Evolutionary conservation across 1,140 invertebrate species (phyloP), one percentile per base, ranked within the genome.

Genomic region (Triops longicaudatus): DNA sequence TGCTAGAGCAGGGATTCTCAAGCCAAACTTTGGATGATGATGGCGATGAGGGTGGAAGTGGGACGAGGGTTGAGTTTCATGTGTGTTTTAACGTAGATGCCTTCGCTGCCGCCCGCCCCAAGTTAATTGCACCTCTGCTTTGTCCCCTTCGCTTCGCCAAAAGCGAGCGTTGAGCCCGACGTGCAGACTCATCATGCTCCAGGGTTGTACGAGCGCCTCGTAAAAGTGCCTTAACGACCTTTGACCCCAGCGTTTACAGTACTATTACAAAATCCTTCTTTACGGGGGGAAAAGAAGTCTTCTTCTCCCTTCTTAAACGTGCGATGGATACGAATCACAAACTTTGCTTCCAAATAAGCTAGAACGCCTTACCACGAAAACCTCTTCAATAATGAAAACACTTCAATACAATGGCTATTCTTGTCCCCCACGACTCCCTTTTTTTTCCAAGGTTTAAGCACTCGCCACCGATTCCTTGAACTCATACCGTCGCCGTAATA

Each of bases 161-260:
- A 22, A 22, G 50, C 50, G 10, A 63, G 50, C 50, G 14, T 9
- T 22, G 9, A 14, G 50, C 50, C 22, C 22, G 50, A 63, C 50
- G 50, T 63, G 50, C 50, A 17, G 50, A 63, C 50, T 63, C 50
- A 63, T 63, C 50, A 63, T 63, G 50, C 50, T 63, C 50, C 50
- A 17, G 14, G 50, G 50, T 63, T 63, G 50, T 63, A 63, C 50
- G 50, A 63, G 50, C 50, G 50, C 50, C 50, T 63, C 50, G 50
- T 63, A 63, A 63, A 63, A 63, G 50, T 63, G 50, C 50, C 22
- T 63, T 63, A 63, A 63, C 50, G 50, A 63, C 50, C 50, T 63
- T 63, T 63, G 50, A 63, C 50, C 50, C 50, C 14, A 22, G 50
- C 50, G 50, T 63, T 63, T 63, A 63, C 50, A 63, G 50, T 63